Percentiles rank a stretch among this genome's conserved stretches.
phyloP scores from a whole-genome alignment of 2,888 invertebrate species.

The Temnothorax unifasciatus region DNA sequence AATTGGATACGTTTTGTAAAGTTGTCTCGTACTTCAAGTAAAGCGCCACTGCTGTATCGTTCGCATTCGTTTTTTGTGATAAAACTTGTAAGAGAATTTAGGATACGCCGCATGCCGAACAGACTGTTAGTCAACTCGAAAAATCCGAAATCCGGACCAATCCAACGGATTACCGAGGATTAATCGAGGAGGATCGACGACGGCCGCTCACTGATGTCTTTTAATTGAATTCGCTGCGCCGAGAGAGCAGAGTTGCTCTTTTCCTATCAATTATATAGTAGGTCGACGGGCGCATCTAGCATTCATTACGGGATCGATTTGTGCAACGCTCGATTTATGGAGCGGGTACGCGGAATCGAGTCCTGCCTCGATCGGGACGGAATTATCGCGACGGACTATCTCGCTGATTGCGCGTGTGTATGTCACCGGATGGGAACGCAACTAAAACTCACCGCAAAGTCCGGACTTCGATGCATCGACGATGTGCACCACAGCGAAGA shows the following conservation, averaged over 20 bases:
- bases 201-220: constrained; percentile 42
- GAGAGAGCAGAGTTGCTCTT: constrained; percentile 55
- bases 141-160: neutral
- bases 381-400: constrained; percentile 72
- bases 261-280: constrained; percentile 75
- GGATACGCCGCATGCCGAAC: neutral
- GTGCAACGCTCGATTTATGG: constrained; percentile 75
- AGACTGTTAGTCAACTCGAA: neutral
- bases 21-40: neutral
- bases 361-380: constrained; percentile 58
- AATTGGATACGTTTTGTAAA: constrained; percentile 11
- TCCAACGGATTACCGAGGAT: neutral
- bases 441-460: neutral
- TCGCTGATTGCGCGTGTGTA: constrained; percentile 31
- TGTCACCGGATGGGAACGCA: constrained; percentile 51
- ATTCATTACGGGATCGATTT: constrained; percentile 73
- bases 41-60: neutral
- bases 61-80: neutral
- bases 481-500: neutral
- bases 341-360: constrained; percentile 58
- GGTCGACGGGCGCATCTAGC: constrained; percentile 65
- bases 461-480: constrained; percentile 11
- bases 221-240: constrained; percentile 61
- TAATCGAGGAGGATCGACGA: constrained; percentile 6
- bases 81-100: too few species aligned